Evolutionary conservation across 2,888 invertebrate species (phyloP), one percentile per base, ranked within the genome.

Genomic region (Chloroclysta siterata): DNA sequence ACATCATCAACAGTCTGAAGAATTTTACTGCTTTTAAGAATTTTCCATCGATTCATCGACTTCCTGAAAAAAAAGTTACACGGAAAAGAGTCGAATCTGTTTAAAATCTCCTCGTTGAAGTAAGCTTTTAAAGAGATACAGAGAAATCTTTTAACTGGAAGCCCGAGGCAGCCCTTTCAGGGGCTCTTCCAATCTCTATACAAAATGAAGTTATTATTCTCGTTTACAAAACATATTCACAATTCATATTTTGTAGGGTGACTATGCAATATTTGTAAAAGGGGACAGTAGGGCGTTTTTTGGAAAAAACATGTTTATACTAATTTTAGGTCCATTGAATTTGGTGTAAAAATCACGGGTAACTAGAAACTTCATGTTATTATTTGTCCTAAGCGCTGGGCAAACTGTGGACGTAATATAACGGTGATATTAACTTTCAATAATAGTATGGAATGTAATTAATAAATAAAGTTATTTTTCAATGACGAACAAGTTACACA

Each of bases 131-230:
- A 47, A 59, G 13, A 29, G 33, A 47, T 36, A 33, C 10, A 56
- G 36, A 47, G 47, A 55, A 47, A 54, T 44, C 14, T 36, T 8
- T 47, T 47, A 22, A 55, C 36, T 36, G n/a, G 54, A 15, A 55
- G 46, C 33, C 53, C n/a, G 50, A 53, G 59, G 53, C 59, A 59
- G 58, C 50, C 56, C 62, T 65, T 68, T 63, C 60, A 60, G 51
- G 5, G 36, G 53, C 62, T 62, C 60, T 46, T 51, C 60, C 68
- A 53, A 58, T 60, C 22, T 47, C 59, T 61, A 63, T 47, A 61
- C 70, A 68, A 72, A 74, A 77, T 74, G 72, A 72, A 65, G 69
- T 74, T 76, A 73, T 74, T 72, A 71, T 65, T 60, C 55, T 53
- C 54, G 65, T 59, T 58, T 60, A 69, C 67, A 68, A 69, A 63